A percentile compares a stretch with the other conserved stretches of the same genome.
Conservation (phyloP, 2,797 vertebrate species). For the Gymnoscopelus microlampas region DNA sequence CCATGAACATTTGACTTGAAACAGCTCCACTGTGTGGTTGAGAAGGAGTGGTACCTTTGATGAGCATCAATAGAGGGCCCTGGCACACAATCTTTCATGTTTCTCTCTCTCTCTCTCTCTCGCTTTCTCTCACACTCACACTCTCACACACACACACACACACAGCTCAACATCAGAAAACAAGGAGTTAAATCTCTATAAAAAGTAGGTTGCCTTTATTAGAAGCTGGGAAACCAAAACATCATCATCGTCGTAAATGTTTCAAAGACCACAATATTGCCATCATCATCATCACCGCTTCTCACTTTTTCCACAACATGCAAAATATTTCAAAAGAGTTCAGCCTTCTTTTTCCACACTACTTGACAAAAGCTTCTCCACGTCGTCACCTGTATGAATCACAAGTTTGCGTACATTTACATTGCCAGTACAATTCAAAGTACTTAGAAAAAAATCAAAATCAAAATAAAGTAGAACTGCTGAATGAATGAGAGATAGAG, state of each 20-base stretch:
- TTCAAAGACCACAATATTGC: constrained; percentile 74
- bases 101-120: neutral
- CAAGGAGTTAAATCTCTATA: constrained; percentile 77
- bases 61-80: neutral
- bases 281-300: constrained; percentile 57
- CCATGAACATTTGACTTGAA: constrained; percentile 1
- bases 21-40: constrained; percentile 42
- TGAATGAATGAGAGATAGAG: constrained; percentile 59
- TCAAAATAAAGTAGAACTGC: constrained; percentile 48
- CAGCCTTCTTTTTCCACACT: constrained; percentile 64
- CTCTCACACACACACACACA: constrained; percentile 9
- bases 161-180: constrained; percentile 69
- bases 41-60: neutral
- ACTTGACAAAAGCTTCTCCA: constrained; percentile 64
- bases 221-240: constrained; percentile 82
- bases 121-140: neutral
- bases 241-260: constrained; percentile 74
- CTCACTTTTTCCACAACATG: constrained; percentile 75
- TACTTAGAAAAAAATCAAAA: constrained; percentile 56
- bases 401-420: constrained; percentile 76
- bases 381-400: constrained; percentile 67
- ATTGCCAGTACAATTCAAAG: constrained; percentile 70
- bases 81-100: neutral
- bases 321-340: constrained; percentile 72
- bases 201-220: constrained; percentile 84